A percentile compares a stretch with the other conserved stretches of the same genome.
These are phyloP conservation scores for Apoda limacodes DNA, from an alignment of 2,888 invertebrate genomes.

Conservation along the genomic window DNA sequence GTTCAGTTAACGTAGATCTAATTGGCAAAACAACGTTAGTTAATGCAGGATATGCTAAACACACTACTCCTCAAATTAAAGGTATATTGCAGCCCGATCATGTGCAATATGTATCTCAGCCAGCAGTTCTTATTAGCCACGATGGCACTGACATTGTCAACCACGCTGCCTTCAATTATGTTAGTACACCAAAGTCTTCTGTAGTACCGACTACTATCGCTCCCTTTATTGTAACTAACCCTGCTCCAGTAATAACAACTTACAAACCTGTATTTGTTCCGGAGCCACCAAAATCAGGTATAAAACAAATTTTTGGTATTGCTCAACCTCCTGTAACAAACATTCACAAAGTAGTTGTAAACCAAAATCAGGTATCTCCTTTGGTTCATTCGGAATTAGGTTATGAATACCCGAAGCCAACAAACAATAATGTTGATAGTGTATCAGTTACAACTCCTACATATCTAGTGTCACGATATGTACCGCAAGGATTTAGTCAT, in stretches of 20 bases:
- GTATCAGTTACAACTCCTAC: conserved; percentile 46
- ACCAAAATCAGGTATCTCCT: conserved; percentile 28
- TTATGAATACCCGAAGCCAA: conserved; percentile 39
- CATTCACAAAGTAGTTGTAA: conserved; percentile 45
- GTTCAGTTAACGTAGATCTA: conserved; percentile 57
- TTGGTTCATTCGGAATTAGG: conserved; percentile 10
- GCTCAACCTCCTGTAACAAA: conserved; percentile 53
- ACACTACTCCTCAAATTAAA: not conserved
- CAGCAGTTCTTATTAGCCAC: conserved; percentile 50
- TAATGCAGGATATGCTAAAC: conserved; percentile 28
- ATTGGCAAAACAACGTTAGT: conserved; percentile 60
- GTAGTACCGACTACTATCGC: conserved; percentile 54
- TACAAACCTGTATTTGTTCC: conserved; percentile 52
- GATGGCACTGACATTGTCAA: conserved; percentile 46
- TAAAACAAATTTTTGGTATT: conserved; percentile 56
- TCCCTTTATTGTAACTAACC: conserved; percentile 47
- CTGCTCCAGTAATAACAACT: conserved; percentile 36
- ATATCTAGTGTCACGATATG: conserved; percentile 40
- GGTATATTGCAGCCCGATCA: conserved; percentile 28
- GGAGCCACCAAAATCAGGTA: conserved; percentile 44
- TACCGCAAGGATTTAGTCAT: conserved; percentile 43
- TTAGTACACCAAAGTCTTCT: conserved; percentile 54
- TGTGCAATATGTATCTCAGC: conserved; percentile 37
- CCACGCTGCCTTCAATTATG: conserved; percentile 42
- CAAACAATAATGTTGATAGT: conserved; percentile 41